Evolutionary conservation across 2,797 vertebrate species (phyloP), one percentile per base, ranked within the genome.

Genomic region (Sebastes variabilis): DNA sequence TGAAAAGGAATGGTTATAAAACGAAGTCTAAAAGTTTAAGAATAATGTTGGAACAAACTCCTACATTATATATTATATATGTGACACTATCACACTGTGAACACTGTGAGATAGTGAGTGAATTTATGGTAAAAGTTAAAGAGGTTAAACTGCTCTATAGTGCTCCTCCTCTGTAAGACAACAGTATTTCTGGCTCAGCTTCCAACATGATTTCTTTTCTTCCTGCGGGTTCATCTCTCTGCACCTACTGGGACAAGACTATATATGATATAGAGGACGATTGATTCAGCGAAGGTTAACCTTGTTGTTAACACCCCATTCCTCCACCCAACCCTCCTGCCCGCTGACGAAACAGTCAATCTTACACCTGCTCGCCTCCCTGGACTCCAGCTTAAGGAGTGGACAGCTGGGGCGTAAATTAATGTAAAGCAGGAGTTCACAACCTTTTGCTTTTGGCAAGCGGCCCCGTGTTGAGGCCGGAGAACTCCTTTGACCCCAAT

Each of bases 221-320:
- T 65, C 67, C 73, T 76, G 71, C 6, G 46, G 52, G 18, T 61
- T 80, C 29, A 73, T 73, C 59, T 70, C 55, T 72, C 49, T 2
- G 46, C 70, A 66, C 52, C 83, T n/a, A 60, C 66, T 36, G 65
- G 66, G 81, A 81, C 79, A 56, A 73, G 49, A 77, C 64, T 72
- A 62, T 73, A 77, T 77, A 65, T 80, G 65, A 68, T 61, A 46
- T 24, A 70, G 75, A 66, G 58, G 36, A 70, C 58, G 62, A 79
- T 71, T 79, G 81, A 87, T 72, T 79, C 72, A 78, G 42, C 77
- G 82, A 75, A 72, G 77, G 70, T 87, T 86, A 82, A 78, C 83
- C 79, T 75, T 85, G 78, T 75, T 84, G 78, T 89, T 88, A 88
- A 82, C 79, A 84, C 70, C 46, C 32, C 29, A 36, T 84, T 54